Conservation (phyloP, 2,113 vertebrate genomes). For the Neotoma lepida region DNA sequence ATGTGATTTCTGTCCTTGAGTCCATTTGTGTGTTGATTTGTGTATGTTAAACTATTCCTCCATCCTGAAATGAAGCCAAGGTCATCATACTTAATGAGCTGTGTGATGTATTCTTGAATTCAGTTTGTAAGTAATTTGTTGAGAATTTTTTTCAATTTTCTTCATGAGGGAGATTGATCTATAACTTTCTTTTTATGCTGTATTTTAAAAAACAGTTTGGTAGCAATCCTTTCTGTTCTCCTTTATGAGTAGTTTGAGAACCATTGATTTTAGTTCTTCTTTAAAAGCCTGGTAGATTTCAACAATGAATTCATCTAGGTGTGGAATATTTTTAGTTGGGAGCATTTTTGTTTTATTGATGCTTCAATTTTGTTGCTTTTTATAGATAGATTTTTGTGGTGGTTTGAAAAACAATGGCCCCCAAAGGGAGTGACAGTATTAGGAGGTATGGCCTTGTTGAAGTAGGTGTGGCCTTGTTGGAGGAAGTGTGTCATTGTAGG, state of each 20-base stretch:
- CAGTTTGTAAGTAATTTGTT: neutral
- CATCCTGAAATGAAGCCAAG: neutral
- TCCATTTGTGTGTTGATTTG: neutral
- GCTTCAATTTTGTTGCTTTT: neutral
- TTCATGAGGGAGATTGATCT: neutral
- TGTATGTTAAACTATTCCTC: neutral
- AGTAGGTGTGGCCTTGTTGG: too few relatives aligned
- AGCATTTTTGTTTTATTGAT: neutral
- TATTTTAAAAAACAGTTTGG: neutral
- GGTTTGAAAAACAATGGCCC: too few relatives aligned
- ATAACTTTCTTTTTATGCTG: neutral
- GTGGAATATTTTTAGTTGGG: neutral
- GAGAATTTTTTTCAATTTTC: neutral
- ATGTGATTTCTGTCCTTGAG: neutral
- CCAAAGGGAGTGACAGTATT: too few relatives aligned
- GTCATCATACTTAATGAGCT: neutral
- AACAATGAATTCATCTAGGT: neutral
- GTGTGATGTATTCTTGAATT: neutral
- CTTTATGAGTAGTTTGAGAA: neutral
- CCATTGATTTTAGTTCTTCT: neutral
- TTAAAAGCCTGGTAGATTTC: neutral
- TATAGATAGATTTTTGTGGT: neutral
- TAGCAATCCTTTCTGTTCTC: neutral
- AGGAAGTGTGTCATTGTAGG: too few relatives aligned
- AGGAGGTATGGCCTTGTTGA: too few relatives aligned